Conservation (phyloP, 2,888 invertebrate species). For the Drosophila diplacantha region DNA sequence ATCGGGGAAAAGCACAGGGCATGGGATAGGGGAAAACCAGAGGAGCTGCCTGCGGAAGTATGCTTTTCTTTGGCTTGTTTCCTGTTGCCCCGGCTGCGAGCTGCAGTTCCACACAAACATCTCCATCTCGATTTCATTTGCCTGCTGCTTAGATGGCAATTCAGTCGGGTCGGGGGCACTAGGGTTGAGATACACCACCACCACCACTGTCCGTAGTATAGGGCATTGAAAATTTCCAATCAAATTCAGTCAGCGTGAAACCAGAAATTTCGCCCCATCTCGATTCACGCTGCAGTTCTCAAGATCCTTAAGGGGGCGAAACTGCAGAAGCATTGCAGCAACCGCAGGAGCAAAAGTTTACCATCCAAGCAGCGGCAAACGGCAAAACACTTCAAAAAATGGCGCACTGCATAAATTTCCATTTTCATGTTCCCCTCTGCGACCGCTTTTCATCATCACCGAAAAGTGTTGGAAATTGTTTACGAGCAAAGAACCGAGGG, state of each 20-base stretch:
- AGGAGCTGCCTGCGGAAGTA: slow-evolving; percentile 51
- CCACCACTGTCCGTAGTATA: slow-evolving; percentile 19
- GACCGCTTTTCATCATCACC: neutral
- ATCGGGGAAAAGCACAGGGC: neutral
- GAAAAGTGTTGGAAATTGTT: slow-evolving; percentile 13
- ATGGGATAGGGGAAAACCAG: neutral
- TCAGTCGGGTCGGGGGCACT: too few relatives aligned
- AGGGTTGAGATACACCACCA: neutral
- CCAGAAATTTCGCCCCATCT: slow-evolving; percentile 60
- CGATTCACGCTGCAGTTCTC: slow-evolving; percentile 58
- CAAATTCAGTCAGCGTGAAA: slow-evolving; percentile 69
- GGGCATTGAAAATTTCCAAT: slow-evolving; percentile 67
- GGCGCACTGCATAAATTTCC: slow-evolving; percentile 56
- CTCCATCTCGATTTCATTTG: slow-evolving; percentile 45
- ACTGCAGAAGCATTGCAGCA: slow-evolving; percentile 19
- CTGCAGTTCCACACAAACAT: slow-evolving; percentile 28
- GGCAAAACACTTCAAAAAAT: slow-evolving; percentile 42
- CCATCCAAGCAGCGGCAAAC: slow-evolving; percentile 6
- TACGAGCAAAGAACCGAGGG: slow-evolving; percentile 8
- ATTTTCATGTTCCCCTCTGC: slow-evolving; percentile 12
- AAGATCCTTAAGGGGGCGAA: slow-evolving; percentile 29
- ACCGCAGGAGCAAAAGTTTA: slow-evolving; percentile 35
- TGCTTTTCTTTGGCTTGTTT: slow-evolving; percentile 55
- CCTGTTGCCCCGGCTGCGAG: slow-evolving; percentile 44
- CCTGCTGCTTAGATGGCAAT: slow-evolving; percentile 40